Evolutionary conservation across 2,888 invertebrate genomes (phyloP).

Genomic region (Caenorhabditis sinica): DNA sequence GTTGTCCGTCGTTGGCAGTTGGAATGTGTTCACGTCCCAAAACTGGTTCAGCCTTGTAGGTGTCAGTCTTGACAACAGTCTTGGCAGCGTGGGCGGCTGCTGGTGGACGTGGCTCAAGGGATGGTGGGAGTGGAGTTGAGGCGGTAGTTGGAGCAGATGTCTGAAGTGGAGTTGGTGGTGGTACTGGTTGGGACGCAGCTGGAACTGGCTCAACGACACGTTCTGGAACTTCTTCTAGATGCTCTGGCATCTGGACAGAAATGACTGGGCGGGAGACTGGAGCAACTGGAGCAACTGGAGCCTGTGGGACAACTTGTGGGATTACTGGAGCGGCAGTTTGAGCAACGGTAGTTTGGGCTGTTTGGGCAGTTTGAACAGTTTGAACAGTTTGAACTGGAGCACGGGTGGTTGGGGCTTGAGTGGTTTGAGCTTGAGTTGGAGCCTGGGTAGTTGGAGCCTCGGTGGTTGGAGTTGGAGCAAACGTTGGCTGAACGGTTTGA

Average conservation of each 20-base stretch:
- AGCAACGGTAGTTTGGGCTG: conserved; percentile 26
- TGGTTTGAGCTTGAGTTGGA: conserved; percentile 11
- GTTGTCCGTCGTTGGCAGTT: conserved; percentile 71
- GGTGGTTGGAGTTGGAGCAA: conserved; percentile 23
- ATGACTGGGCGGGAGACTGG: conserved; percentile 26
- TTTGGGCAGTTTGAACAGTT: conserved; percentile 6
- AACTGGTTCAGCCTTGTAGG: conserved; percentile 72
- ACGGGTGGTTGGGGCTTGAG: conserved; percentile 10
- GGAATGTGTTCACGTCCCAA: conserved; percentile 55
- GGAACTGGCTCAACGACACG: conserved; percentile 19
- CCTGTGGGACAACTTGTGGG: conserved; percentile 34
- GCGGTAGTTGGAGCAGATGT: conserved; percentile 1
- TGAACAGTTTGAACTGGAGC: background rate
- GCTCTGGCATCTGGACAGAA: conserved; percentile 27
- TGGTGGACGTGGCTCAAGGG: conserved; percentile 70
- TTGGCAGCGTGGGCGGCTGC: conserved; percentile 65
- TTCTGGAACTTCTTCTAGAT: conserved; percentile 2
- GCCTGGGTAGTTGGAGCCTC: conserved; percentile 9
- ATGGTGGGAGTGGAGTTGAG: conserved; percentile 53
- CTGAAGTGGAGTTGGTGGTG: background rate
- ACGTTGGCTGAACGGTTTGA: conserved; percentile 24
- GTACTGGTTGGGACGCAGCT: background rate
- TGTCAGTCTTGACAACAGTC: conserved; percentile 57
- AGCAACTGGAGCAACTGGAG: conserved; percentile 27
- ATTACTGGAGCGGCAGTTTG: conserved; percentile 13